Percentiles rank a stretch among this genome's conserved stretches.
These are phyloP conservation scores for Tanypteryx hageni DNA, from an alignment of 2,888 invertebrate genomes.

Conservation along the genomic window DNA sequence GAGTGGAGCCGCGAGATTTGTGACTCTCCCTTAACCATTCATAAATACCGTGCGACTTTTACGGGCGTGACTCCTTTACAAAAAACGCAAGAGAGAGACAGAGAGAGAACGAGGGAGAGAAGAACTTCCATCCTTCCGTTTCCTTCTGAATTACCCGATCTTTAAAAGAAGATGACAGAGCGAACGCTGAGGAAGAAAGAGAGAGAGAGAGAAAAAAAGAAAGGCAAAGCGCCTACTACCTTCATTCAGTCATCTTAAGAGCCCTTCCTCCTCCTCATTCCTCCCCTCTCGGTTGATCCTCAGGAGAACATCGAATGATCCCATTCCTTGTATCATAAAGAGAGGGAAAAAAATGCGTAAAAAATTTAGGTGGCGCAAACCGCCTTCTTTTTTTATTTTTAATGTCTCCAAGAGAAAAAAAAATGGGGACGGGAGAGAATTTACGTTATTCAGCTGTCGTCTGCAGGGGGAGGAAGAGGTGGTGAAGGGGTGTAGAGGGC, in stretches of 20 bases:
- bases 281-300: background rate
- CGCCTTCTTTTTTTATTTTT: constrained; percentile 30
- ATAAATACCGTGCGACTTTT: constrained; percentile 50
- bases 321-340: background rate
- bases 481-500: background rate
- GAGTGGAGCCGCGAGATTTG: constrained; percentile 11
- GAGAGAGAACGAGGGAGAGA: background rate
- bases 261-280: background rate
- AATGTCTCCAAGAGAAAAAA: constrained; percentile 30
- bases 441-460: constrained; percentile 62
- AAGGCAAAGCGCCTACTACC: background rate
- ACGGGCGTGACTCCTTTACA: background rate
- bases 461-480: constrained; percentile 11
- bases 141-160: constrained; percentile 13
- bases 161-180: constrained; percentile 9
- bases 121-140: background rate
- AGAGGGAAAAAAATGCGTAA: constrained; percentile 16
- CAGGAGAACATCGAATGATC: background rate
- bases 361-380: constrained; percentile 10
- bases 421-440: constrained; percentile 36
- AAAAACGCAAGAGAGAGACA: background rate
- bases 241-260: constrained; percentile 19
- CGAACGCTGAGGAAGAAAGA: background rate
- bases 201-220: background rate
- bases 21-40: constrained; percentile 50